Base-by-base conservation (phyloP, 2,888 invertebrate species). In the Lasioglossum pauxillum region DNA sequence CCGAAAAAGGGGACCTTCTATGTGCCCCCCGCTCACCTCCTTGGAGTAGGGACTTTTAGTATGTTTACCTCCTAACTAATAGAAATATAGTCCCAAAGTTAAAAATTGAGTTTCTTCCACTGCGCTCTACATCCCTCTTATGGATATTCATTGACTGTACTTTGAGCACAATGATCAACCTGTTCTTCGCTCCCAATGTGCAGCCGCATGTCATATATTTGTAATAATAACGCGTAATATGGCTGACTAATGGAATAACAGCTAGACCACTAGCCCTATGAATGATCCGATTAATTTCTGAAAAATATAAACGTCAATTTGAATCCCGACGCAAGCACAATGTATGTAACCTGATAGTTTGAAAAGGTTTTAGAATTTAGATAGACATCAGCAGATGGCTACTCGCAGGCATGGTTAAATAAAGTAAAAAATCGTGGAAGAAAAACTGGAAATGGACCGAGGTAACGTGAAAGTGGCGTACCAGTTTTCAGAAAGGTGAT, bases 401-500 rank as follows among this genome's bases (percentile, higher is more conserved):
- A 31, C n/a, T 69, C 16, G 53, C 7, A 2, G 7, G 14, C n/a
- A 23, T 46, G 38, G 23, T 53, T 72, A 14, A 53, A 38, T 4
- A 23, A 10, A 35, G 19, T 19, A 38, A 69, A 69, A 69, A 69
- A 23, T 35, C 19, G 12, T 8, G 23, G 23, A 31, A 46, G 53
- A 53, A 67, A 53, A 41, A 38, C 64, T 7, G 71, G 72, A 67
- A 85, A 78, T 76, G 75, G 75, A 16, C 49, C 75, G 27, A 73
- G 64, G 72, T n/a, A 72, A 49, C 72, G 27, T 44, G 27, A 73
- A 75, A 79, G 57, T 73, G 72, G n/a, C 19, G 35, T 19, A 72
- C 83, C 64, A 71, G 71, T 83, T 76, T 64, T 44, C 41, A 46
- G 81, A 74, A 83, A 82, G 83, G 84, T 86, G 84, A 84, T 87